A percentile compares a stretch with the other conserved stretches of the same genome.
These are phyloP conservation scores for Artibeus lituratus DNA, from an alignment of 2,797 vertebrate species.

Conservation along the genomic window DNA sequence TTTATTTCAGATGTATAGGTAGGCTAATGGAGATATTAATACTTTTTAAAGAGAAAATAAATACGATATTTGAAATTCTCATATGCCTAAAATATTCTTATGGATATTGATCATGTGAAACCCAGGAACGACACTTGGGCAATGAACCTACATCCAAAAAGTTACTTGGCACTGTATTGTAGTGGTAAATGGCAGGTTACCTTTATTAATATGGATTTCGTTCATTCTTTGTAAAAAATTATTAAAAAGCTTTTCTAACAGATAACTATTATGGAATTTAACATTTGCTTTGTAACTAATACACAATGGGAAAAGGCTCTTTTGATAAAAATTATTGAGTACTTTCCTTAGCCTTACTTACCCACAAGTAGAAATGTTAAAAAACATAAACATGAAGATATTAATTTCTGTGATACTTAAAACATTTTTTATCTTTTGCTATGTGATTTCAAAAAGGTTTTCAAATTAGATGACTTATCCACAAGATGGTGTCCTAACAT, in stretches of 20 bases:
- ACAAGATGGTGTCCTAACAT: slow-evolving; percentile 81
- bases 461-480: slow-evolving; percentile 55
- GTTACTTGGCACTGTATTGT: neutral
- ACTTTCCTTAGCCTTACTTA: neutral
- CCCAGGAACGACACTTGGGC: neutral
- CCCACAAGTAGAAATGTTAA: neutral
- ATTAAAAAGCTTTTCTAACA: slow-evolving; percentile 3
- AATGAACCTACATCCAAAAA: neutral
- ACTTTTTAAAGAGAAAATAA: neutral
- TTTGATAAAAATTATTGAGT: neutral
- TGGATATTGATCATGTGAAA: neutral
- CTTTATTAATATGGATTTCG: neutral
- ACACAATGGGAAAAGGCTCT: neutral
- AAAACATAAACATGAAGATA: neutral
- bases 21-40: neutral
- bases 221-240: neutral
- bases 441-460: slow-evolving; percentile 11
- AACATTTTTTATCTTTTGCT: neutral
- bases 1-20: neutral
- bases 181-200: neutral
- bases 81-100: neutral
- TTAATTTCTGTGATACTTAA: neutral
- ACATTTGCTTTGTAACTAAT: neutral
- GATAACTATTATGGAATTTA: neutral
- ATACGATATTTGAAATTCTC: neutral